A percentile compares a stretch with the other conserved stretches of the same genome.
phyloP scores from a whole-genome alignment of 2,888 invertebrate genomes.

The Cheilosia variabilis region DNA sequence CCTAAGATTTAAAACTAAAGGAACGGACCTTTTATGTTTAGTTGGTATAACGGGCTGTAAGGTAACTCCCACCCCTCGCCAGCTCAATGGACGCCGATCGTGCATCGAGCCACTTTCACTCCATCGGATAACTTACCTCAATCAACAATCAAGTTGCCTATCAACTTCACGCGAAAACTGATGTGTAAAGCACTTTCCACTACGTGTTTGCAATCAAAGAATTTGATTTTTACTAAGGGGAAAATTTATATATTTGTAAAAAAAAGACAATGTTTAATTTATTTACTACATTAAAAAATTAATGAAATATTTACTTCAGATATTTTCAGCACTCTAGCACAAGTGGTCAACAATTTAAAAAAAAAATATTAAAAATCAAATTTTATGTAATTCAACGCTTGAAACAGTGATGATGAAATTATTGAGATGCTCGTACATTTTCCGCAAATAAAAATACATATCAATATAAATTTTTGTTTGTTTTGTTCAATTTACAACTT shows the following conservation, averaged over 20 bases:
- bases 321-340: slow-evolving; percentile 30
- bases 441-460: slow-evolving; percentile 53
- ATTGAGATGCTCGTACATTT: slow-evolving; percentile 35
- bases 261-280: slow-evolving; percentile 14
- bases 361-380: slow-evolving; percentile 20
- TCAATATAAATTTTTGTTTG: slow-evolving; percentile 37
- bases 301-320: slow-evolving; percentile 37
- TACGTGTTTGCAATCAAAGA: neutral
- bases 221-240: slow-evolving; percentile 20
- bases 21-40: too few species aligned
- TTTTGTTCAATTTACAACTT: slow-evolving; percentile 70
- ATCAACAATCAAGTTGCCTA: too few species aligned
- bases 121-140: too few species aligned
- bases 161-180: too few species aligned
- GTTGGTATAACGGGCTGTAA: too few species aligned
- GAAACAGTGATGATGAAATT: slow-evolving; percentile 36
- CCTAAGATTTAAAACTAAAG: too few species aligned
- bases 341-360: slow-evolving; percentile 36
- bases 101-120: too few species aligned
- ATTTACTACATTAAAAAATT: slow-evolving; percentile 56
- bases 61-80: too few species aligned
- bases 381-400: slow-evolving; percentile 31
- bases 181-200: too few species aligned
- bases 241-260: slow-evolving; percentile 43
- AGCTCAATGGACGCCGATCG: too few species aligned